Conservation (phyloP, 2,888 invertebrate species). For the Drosophila paracracens region DNA sequence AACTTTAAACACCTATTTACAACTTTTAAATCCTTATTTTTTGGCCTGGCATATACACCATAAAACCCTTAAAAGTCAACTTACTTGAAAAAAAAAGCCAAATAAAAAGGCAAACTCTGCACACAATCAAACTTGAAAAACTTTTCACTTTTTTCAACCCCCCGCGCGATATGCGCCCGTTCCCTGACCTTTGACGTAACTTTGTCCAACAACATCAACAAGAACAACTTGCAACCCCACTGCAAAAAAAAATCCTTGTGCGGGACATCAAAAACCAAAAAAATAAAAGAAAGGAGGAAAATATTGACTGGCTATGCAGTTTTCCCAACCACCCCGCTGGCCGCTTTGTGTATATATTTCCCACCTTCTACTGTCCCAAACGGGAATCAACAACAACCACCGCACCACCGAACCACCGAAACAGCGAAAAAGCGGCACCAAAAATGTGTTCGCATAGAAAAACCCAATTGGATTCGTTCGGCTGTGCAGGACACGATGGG, state of each 20-base stretch:
- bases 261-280: constrained; percentile 36
- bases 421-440: constrained; percentile 37
- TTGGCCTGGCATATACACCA: constrained; percentile 16
- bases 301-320: constrained; percentile 44
- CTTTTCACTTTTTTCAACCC: constrained; percentile 38
- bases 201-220: constrained; percentile 37
- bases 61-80: constrained; percentile 58
- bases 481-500: constrained; percentile 19
- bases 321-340: constrained; percentile 46
- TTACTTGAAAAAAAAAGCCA: constrained; percentile 9
- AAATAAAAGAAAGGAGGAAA: constrained; percentile 22
- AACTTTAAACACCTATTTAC: constrained; percentile 18
- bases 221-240: constrained; percentile 49
- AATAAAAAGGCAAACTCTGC: constrained; percentile 29
- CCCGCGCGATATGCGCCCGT: constrained; percentile 31
- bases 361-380: constrained; percentile 64
- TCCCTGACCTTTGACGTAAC: constrained; percentile 75
- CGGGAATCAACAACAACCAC: constrained; percentile 54
- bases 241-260: constrained; percentile 37
- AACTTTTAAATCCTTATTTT: constrained; percentile 14
- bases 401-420: constrained; percentile 46
- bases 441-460: constrained; percentile 62
- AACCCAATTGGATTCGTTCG: constrained; percentile 60
- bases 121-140: constrained; percentile 44
- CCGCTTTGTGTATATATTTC: background rate